These are phyloP conservation scores for Pelecanus crispus DNA, from an alignment of 2,113 vertebrate genomes.

Conservation along the genomic window DNA sequence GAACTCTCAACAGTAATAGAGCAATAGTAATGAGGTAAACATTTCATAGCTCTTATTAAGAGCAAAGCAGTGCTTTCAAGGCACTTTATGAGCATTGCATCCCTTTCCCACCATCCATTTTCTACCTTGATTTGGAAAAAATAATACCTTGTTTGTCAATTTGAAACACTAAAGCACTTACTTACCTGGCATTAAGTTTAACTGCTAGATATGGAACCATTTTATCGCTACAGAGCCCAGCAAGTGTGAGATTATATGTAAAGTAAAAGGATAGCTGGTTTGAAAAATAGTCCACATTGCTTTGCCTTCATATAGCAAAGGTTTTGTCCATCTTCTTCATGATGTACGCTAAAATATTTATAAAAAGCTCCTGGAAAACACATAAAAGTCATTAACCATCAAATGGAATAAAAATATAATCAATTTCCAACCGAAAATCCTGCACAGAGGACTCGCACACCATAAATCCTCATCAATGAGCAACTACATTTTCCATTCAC, in stretches of 20 bases:
- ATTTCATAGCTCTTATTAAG: neutral
- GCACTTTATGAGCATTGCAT: neutral
- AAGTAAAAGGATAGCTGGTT: neutral
- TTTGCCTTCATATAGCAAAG: neutral
- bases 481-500: neutral
- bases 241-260: neutral
- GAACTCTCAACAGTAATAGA: neutral
- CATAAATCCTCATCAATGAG: neutral
- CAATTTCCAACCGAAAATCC: neutral
- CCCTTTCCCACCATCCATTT: neutral
- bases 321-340: neutral
- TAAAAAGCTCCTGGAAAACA: neutral
- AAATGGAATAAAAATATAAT: neutral
- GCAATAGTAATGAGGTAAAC: neutral
- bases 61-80: neutral
- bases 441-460: neutral
- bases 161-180: neutral
- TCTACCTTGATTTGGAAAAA: neutral
- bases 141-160: neutral
- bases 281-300: neutral
- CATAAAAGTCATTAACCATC: neutral
- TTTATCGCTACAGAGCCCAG: neutral
- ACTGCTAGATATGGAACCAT: neutral
- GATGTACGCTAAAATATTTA: neutral
- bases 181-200: neutral